These are phyloP conservation scores for Drosophila quadrilineata DNA, from an alignment of 1,140 invertebrate genomes.

Conservation along the genomic window DNA sequence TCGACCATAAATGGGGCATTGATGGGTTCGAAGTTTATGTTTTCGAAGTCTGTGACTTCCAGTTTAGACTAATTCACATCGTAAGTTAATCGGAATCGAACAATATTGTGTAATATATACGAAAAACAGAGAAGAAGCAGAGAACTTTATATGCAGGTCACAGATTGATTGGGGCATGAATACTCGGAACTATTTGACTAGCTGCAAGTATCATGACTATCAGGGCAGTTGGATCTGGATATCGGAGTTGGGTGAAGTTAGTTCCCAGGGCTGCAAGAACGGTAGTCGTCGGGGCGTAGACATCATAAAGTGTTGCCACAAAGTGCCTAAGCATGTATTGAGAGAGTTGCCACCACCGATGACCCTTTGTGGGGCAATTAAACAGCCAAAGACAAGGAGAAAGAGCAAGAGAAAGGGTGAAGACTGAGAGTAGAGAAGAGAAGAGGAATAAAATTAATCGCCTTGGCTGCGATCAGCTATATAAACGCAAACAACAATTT, in stretches of 20 bases:
- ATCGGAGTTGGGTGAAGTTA: slow-evolving; percentile 2
- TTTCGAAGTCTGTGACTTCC: too few relatives aligned
- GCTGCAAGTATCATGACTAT: slow-evolving; percentile 10
- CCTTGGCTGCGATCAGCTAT: slow-evolving; percentile 31
- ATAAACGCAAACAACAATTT: slow-evolving; percentile 63
- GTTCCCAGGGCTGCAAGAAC: slow-evolving; percentile 52
- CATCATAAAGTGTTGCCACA: slow-evolving; percentile 76
- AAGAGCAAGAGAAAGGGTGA: slow-evolving; percentile 6
- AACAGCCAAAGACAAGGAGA: slow-evolving; percentile 34
- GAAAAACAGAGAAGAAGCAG: too few relatives aligned
- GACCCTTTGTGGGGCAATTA: slow-evolving; percentile 61
- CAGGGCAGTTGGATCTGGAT: slow-evolving; percentile 7
- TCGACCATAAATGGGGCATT: too few relatives aligned
- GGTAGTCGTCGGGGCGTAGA: slow-evolving; percentile 65
- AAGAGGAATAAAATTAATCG: slow-evolving; percentile 72
- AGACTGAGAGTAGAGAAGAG: too few relatives aligned
- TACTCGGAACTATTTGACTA: slow-evolving; percentile 25
- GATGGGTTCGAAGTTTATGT: too few relatives aligned
- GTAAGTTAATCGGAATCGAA: too few relatives aligned
- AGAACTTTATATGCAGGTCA: not conserved
- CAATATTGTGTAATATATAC: too few relatives aligned
- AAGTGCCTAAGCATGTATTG: slow-evolving; percentile 78
- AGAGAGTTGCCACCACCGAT: slow-evolving; percentile 67
- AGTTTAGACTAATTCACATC: too few relatives aligned
- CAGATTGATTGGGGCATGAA: not conserved